A percentile compares a stretch with the other conserved stretches of the same genome.
Evolutionary conservation across 1,140 invertebrate genomes (phyloP).

Genomic region (Calliopsis andreniformis): DNA sequence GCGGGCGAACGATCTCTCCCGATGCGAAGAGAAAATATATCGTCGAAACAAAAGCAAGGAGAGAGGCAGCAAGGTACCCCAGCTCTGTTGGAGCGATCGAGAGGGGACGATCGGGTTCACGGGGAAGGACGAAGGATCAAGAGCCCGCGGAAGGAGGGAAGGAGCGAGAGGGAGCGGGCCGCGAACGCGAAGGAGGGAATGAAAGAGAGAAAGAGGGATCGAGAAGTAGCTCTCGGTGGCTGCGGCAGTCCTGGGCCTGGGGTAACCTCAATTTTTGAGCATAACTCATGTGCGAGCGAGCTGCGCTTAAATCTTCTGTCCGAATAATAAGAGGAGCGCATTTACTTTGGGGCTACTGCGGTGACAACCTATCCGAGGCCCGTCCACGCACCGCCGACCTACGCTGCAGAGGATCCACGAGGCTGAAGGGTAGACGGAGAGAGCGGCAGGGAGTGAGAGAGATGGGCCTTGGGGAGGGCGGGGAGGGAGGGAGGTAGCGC

Average conservation of each 20-base stretch:
- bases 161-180: slow-evolving; percentile 25
- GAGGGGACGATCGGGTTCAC: slow-evolving; percentile 17
- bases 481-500: slow-evolving; percentile 22
- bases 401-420: slow-evolving; percentile 35
- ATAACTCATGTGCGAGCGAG: slow-evolving; percentile 73
- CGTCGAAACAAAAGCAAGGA: slow-evolving; percentile 71
- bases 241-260: slow-evolving; percentile 42
- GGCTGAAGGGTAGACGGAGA: slow-evolving; percentile 27
- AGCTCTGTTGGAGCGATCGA: slow-evolving; percentile 47
- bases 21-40: slow-evolving; percentile 73
- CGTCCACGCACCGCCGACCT: slow-evolving; percentile 55
- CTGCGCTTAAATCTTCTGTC: slow-evolving; percentile 75
- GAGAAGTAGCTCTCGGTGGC: slow-evolving; percentile 46
- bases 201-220: slow-evolving; percentile 28
- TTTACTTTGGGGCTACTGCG: slow-evolving; percentile 74
- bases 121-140: slow-evolving; percentile 32
- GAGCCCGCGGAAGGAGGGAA: slow-evolving; percentile 32
- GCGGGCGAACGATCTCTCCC: slow-evolving; percentile 53
- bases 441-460: slow-evolving; percentile 5
- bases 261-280: slow-evolving; percentile 76
- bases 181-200: slow-evolving; percentile 16
- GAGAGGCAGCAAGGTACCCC: slow-evolving; percentile 42
- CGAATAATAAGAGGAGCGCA: slow-evolving; percentile 75
- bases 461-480: background rate
- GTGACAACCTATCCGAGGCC: slow-evolving; percentile 71